phyloP scores from a whole-genome alignment of 2,113 vertebrate species.

The Sapajus apella region DNA sequence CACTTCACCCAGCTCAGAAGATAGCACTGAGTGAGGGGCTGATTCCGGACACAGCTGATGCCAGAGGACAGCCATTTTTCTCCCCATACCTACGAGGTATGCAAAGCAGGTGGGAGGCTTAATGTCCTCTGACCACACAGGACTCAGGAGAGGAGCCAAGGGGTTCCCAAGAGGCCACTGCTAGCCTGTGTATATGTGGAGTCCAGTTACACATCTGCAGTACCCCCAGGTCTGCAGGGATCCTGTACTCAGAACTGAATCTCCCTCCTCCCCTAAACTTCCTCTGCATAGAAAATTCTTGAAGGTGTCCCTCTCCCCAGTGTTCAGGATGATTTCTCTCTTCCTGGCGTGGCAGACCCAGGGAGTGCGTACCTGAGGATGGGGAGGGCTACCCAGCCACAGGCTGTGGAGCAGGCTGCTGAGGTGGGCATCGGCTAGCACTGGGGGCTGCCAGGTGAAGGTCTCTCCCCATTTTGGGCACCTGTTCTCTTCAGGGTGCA shows the following conservation, averaged over 20 bases:
- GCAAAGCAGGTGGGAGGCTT: fast-evolving
- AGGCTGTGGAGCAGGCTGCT: neutral
- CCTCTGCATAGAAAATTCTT: neutral
- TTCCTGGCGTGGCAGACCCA: neutral
- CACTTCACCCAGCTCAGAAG: neutral
- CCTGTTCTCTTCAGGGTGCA: neutral
- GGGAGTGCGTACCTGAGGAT: neutral
- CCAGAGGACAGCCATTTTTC: neutral
- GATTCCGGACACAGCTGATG: neutral
- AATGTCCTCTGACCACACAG: neutral
- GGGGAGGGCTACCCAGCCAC: neutral
- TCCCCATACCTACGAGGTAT: neutral
- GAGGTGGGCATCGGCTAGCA: neutral
- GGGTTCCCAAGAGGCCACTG: neutral
- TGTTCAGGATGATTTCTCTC: neutral
- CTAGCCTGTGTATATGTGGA: too few relatives aligned
- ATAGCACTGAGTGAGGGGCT: neutral
- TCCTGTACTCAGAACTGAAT: neutral
- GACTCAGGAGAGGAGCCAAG: neutral
- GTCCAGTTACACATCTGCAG: neutral
- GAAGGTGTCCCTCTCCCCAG: neutral
- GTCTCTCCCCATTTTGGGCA: neutral
- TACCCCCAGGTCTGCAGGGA: neutral
- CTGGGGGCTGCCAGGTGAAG: neutral
- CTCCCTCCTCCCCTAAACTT: neutral